A percentile compares a stretch with the other conserved stretches of the same genome.
Evolutionary conservation across 2,797 vertebrate species (phyloP).

Genomic region (Sebastes nivosus): DNA sequence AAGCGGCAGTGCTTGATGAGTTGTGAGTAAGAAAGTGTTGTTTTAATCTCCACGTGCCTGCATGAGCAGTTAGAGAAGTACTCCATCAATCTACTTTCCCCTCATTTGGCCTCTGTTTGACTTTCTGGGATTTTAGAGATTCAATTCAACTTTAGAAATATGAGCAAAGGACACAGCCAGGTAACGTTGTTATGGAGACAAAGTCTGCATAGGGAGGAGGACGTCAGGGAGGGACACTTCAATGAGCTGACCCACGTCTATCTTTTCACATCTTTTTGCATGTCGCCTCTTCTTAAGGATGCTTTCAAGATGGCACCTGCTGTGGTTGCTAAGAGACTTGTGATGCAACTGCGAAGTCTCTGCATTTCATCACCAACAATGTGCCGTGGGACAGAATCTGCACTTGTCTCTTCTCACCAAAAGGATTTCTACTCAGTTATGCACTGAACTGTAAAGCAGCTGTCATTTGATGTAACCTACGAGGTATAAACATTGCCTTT

Average conservation of each 20-base stretch:
- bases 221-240: neutral
- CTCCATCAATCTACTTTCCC: neutral
- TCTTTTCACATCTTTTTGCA: neutral
- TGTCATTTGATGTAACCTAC: conserved; percentile 69
- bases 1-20: too few species aligned
- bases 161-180: neutral
- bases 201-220: neutral
- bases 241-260: neutral
- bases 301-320: conserved; percentile 39
- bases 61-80: neutral
- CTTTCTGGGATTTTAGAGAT: neutral
- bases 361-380: conserved; percentile 37
- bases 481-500: conserved; percentile 58
- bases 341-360: conserved; percentile 30
- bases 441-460: conserved; percentile 66
- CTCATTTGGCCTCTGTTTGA: neutral
- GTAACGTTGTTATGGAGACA: neutral
- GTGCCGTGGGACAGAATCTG: conserved; percentile 42
- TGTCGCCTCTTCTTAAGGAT: neutral
- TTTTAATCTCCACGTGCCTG: too few species aligned
- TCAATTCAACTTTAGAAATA: neutral
- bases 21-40: too few species aligned
- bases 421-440: conserved; percentile 58
- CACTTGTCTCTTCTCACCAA: conserved; percentile 36
- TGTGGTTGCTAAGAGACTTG: conserved; percentile 37